Evolutionary conservation across 1,140 invertebrate species (phyloP).

Genomic region (Pseudomyrmex pallidus): DNA sequence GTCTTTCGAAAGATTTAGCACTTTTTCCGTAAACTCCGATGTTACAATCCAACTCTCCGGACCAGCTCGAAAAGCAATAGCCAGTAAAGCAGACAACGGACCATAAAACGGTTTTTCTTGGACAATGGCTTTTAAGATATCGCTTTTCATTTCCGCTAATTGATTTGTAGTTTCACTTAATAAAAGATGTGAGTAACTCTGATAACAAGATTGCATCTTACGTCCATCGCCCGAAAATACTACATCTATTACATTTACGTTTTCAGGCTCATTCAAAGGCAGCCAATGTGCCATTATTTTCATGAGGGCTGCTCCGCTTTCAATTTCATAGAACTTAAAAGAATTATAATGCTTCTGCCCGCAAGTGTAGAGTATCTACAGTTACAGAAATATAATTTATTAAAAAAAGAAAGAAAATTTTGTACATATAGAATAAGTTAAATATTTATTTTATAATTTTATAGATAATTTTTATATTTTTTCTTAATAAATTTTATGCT

Average conservation of each 20-base stretch:
- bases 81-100: slow-evolving; percentile 76
- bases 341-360: slow-evolving; percentile 84
- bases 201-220: slow-evolving; percentile 5
- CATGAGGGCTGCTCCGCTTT: slow-evolving; percentile 85
- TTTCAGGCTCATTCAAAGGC: slow-evolving; percentile 47
- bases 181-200: slow-evolving; percentile 68
- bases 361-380: slow-evolving; percentile 77
- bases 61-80: slow-evolving; percentile 67
- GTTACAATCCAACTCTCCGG: slow-evolving; percentile 60
- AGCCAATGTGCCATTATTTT: slow-evolving; percentile 78
- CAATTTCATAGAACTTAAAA: slow-evolving; percentile 85
- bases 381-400: slow-evolving; percentile 18
- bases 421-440: too few relatives aligned
- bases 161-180: slow-evolving; percentile 76
- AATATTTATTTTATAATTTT: too few relatives aligned
- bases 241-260: not conserved
- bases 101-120: slow-evolving; percentile 81
- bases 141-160: slow-evolving; percentile 76
- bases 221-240: slow-evolving; percentile 11
- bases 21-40: slow-evolving; percentile 62
- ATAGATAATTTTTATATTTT: not conserved
- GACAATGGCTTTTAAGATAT: slow-evolving; percentile 81
- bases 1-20: slow-evolving; percentile 80
- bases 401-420: not conserved
- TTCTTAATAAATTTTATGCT: not conserved